Evolutionary conservation across 2,888 invertebrate species (phyloP), one percentile per base, ranked within the genome.

Genomic region (Hydrotaea cyrtoneurina): DNA sequence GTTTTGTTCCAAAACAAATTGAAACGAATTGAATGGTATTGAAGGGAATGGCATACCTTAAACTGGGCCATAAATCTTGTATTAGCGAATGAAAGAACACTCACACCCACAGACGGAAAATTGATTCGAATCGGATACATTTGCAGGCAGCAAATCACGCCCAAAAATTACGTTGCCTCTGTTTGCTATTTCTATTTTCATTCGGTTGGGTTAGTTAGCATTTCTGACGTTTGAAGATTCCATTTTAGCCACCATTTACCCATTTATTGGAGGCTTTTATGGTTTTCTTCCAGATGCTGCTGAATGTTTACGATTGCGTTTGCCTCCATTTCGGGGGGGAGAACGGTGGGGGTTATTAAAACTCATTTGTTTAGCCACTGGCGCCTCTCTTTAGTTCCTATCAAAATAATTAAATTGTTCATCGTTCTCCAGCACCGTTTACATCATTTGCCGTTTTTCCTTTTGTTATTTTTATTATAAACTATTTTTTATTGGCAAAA

Each of bases 11-110:
- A 50, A 66, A 39, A 39, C 39, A 13, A 39, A 39, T 31, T 13
- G 39, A 39, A 39, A 85, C 77, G 82, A 85, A 85, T 85, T 85
- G 82, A 82, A 66, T 43, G 23, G 69, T 43, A 69, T 69, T 69
- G 69, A 69, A 69, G 43, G 23, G 69, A n/a, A 74, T 82, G 66
- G 82, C 82, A 85, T 82, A 85, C 79, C 79, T 85, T 82, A 79
- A 85, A 82, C 79, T 77, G 59, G 76, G 73, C 82, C 79, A 85
- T 85, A 82, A 85, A 85, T 85, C 85, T 82, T 82, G 77, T 50
- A 82, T 74, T 82, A 82, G 73, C 82, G 73, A 69, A 46, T 69
- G 66, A 19, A 43, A 11, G 59, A 15, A 50, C 11, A 21, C 43
- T 23, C 59, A 26, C 59, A 59, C 59, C 4, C 59, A 59, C 59